phyloP scores from a whole-genome alignment of 2,113 vertebrate species.

The Thamnaconus septentrionalis region DNA sequence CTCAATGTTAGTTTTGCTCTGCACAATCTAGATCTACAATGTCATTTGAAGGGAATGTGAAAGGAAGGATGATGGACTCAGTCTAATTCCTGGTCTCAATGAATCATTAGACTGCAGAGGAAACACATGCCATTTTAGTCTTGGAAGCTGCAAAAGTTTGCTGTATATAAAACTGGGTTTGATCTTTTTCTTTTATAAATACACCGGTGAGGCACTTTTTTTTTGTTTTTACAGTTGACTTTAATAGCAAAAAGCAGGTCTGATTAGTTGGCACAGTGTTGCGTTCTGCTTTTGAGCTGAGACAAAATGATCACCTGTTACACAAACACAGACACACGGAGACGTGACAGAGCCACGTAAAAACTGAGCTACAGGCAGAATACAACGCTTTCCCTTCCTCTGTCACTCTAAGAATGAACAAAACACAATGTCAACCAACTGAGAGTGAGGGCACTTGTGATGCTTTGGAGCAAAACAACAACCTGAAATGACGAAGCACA shows the following conservation, averaged over 20 bases:
- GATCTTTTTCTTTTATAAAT: slow-evolving; percentile 17
- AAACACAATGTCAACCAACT: slow-evolving; percentile 39
- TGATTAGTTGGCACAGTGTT: slow-evolving; percentile 53
- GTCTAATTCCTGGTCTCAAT: slow-evolving; percentile 20
- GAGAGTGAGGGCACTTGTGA: slow-evolving; percentile 51
- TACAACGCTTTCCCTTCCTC: slow-evolving; percentile 12
- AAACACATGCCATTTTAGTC: neutral
- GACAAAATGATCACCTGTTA: slow-evolving; percentile 21
- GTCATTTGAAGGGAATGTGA: slow-evolving; percentile 35
- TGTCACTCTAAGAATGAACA: slow-evolving; percentile 12
- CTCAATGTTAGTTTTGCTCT: slow-evolving; percentile 15
- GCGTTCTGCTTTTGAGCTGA: slow-evolving; percentile 25
- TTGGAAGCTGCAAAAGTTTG: slow-evolving; percentile 1
- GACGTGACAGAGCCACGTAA: no score
- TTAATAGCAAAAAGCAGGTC: slow-evolving; percentile 18
- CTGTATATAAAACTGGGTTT: neutral
- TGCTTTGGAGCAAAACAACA: slow-evolving; percentile 41
- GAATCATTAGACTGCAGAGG: slow-evolving; percentile 2
- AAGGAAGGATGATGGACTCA: slow-evolving; percentile 24
- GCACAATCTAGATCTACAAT: neutral
- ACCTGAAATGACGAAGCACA: slow-evolving; percentile 42
- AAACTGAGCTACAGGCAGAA: neutral
- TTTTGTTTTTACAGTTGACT: slow-evolving; percentile 1
- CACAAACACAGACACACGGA: neutral
- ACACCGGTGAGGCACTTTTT: slow-evolving; percentile 60